phyloP scores from a whole-genome alignment of 2,888 invertebrate species.

The Mamestra brassicae region DNA sequence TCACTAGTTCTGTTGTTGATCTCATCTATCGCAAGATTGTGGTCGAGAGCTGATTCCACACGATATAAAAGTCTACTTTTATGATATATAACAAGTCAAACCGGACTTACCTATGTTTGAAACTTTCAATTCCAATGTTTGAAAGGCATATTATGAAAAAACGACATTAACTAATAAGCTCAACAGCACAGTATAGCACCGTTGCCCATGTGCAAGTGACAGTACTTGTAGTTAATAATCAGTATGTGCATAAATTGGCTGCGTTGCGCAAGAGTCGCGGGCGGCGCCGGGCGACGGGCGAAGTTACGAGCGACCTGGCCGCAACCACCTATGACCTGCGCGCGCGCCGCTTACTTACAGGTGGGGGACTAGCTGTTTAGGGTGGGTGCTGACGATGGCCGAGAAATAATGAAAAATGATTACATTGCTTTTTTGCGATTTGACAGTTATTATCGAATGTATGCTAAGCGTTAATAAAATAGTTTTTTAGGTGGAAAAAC shows the following conservation, averaged over 20 bases:
- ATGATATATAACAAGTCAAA: neutral
- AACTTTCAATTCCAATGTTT: neutral
- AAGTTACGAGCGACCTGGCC: conserved; percentile 67
- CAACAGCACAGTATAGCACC: neutral
- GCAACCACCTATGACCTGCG: conserved; percentile 66
- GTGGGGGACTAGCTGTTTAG: conserved; percentile 41
- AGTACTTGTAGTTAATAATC: conserved; percentile 59
- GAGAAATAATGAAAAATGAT: neutral
- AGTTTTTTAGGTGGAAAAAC: neutral
- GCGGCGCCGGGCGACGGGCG: conserved; percentile 59
- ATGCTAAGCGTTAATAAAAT: too few species aligned
- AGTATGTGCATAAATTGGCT: conserved; percentile 61
- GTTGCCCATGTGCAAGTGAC: conserved; percentile 27
- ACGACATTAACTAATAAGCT: neutral
- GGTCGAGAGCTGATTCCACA: neutral
- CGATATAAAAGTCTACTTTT: neutral
- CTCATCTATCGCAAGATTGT: neutral
- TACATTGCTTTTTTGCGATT: neutral
- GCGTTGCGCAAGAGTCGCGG: conserved; percentile 62
- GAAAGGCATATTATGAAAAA: neutral
- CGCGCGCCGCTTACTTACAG: conserved; percentile 58
- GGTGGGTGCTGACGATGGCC: conserved; percentile 28
- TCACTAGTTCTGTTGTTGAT: too few species aligned
- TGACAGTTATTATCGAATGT: neutral
- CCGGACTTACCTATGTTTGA: too few species aligned